These are phyloP conservation scores for Antechinus stuartii DNA, from an alignment of 2,113 vertebrate species.

Conservation along the genomic window DNA sequence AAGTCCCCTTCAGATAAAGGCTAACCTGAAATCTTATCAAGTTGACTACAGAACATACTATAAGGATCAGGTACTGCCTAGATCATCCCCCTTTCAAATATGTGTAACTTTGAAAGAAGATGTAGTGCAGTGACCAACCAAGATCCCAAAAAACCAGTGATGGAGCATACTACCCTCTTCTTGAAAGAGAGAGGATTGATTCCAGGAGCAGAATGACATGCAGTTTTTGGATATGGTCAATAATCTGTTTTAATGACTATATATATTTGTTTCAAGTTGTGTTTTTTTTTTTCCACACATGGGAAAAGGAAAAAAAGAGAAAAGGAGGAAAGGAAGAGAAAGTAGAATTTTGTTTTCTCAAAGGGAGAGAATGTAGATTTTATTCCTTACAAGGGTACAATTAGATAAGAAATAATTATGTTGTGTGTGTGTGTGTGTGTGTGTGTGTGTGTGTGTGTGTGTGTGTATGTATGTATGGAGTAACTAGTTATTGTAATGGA, in stretches of 20 bases:
- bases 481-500: background rate
- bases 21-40: background rate
- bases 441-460: no score
- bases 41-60: background rate
- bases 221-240: background rate
- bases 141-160: background rate
- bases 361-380: background rate
- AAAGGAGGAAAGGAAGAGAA: no score
- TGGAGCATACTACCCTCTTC: background rate
- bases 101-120: background rate
- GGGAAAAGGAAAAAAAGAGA: background rate
- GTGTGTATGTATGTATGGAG: background rate
- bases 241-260: background rate
- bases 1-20: background rate
- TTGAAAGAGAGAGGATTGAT: background rate
- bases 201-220: background rate
- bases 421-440: no score
- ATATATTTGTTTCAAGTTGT: background rate
- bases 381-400: background rate
- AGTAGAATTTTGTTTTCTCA: background rate
- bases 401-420: background rate
- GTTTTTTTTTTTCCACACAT: background rate
- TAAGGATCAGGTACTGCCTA: background rate
- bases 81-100: background rate
- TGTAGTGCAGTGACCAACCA: background rate